phyloP scores from a whole-genome alignment of 2,888 invertebrate genomes.

The Petrolisthes cinctipes region DNA sequence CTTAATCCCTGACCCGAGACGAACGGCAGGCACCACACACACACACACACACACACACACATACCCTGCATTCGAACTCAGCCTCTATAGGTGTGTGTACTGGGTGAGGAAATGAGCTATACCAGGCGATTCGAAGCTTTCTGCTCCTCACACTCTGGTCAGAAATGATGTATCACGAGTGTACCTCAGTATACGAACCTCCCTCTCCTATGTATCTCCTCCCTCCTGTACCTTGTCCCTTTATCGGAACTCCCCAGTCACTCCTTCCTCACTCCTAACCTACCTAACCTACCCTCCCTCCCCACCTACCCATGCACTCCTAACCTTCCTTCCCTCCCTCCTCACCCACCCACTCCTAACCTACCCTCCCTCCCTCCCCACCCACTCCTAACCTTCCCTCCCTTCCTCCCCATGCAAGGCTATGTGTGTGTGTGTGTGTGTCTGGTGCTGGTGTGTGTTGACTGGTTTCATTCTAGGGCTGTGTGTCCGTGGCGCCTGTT shows the following conservation, averaged over 20 bases:
- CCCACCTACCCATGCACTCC: neutral
- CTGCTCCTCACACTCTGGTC: too few relatives aligned
- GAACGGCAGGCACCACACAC: too few relatives aligned
- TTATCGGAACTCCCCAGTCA: neutral
- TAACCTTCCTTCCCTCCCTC: neutral
- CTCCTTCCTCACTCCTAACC: neutral
- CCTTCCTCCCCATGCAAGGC: too few relatives aligned
- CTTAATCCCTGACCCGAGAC: too few relatives aligned
- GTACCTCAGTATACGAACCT: neutral
- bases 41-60: too few relatives aligned
- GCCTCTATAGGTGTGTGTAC: too few relatives aligned
- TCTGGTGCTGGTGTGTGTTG: conserved; percentile 6
- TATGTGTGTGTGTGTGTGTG: neutral
- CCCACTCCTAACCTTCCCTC: too few relatives aligned
- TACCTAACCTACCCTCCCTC: neutral
- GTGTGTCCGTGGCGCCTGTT: conserved; percentile 33
- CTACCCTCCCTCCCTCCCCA: neutral
- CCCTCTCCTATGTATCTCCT: neutral
- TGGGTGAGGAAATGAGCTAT: too few relatives aligned
- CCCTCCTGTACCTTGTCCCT: neutral
- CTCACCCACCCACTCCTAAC: too few relatives aligned
- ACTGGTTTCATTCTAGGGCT: conserved; percentile 9
- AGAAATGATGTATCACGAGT: too few relatives aligned
- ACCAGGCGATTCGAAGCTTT: too few relatives aligned
- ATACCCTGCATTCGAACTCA: too few relatives aligned